Evolutionary conservation across 2,888 invertebrate species (phyloP).

Genomic region (Eustalomyia histrio): DNA sequence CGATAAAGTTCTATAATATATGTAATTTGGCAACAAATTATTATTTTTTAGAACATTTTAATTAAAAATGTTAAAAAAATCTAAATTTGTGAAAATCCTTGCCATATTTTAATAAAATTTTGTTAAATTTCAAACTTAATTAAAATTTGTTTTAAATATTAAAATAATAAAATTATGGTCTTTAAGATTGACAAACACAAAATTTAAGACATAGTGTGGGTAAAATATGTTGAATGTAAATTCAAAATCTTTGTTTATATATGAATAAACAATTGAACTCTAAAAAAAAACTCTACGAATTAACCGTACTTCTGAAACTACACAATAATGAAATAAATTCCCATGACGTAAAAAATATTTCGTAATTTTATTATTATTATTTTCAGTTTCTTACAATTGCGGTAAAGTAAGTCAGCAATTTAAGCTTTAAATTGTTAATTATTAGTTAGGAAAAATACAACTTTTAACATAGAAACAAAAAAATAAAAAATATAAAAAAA

Average conservation of each 20-base stretch:
- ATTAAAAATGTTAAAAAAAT: no score
- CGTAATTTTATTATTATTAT: constrained; percentile 49
- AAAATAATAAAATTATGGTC: constrained; percentile 39
- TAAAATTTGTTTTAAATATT: no score
- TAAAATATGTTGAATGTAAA: constrained; percentile 40
- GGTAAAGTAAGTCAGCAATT: constrained; percentile 61
- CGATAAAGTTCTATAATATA: no score
- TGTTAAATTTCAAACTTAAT: no score
- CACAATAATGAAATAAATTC: constrained; percentile 62
- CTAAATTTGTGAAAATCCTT: no score
- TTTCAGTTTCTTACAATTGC: constrained; percentile 45
- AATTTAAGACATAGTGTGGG: constrained; percentile 54
- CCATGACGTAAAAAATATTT: constrained; percentile 62
- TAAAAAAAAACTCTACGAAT: constrained; percentile 28
- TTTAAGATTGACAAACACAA: constrained; percentile 58
- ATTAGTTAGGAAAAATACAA: constrained; percentile 58
- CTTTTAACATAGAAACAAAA: constrained; percentile 26
- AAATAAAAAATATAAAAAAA: constrained; percentile 30
- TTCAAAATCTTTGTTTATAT: constrained; percentile 31
- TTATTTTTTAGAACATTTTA: no score
- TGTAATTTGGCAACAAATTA: no score
- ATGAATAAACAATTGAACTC: constrained; percentile 62
- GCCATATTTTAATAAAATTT: no score
- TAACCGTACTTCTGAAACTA: constrained; percentile 2
- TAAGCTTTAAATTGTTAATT: constrained; percentile 66